phyloP scores from a whole-genome alignment of 2,888 invertebrate species.

The Axea sp. region DNA sequence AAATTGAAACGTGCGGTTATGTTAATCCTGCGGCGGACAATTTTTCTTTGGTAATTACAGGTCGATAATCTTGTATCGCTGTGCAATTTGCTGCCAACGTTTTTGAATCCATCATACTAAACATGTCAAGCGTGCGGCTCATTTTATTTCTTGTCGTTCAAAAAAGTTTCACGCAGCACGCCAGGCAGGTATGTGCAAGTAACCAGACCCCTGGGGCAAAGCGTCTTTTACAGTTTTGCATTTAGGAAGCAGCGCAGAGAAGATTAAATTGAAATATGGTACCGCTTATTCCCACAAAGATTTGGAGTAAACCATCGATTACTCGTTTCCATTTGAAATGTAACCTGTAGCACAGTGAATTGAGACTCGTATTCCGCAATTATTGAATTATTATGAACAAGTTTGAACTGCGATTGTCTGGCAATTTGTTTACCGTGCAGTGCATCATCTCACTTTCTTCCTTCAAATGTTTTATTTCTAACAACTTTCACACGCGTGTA shows the following conservation, averaged over 20 bases:
- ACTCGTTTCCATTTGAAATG: not conserved
- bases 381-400: too few relatives aligned
- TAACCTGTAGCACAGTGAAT: too few relatives aligned
- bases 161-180: conserved; percentile 3
- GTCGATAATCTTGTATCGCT: conserved; percentile 21
- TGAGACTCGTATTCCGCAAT: too few relatives aligned
- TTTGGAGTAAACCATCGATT: not conserved
- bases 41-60: conserved; percentile 10
- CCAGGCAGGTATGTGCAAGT: conserved; percentile 13
- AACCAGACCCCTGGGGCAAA: conserved; percentile 31
- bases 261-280: conserved; percentile 14
- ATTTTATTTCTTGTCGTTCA: conserved; percentile 1
- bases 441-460: too few relatives aligned
- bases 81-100: conserved; percentile 26
- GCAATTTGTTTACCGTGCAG: too few relatives aligned
- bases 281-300: conserved; percentile 1
- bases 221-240: conserved; percentile 3
- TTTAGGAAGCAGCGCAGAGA: not conserved
- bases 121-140: conserved; percentile 10
- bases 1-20: conserved; percentile 26
- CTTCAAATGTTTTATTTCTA: too few relatives aligned
- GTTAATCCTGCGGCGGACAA: conserved; percentile 12
- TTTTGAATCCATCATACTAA: conserved; percentile 31
- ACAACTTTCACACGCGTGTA: too few relatives aligned
- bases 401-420: too few relatives aligned